A percentile compares a stretch with the other conserved stretches of the same genome.
Evolutionary conservation across 2,797 vertebrate species (phyloP).

Genomic region (Vireo griseus): DNA sequence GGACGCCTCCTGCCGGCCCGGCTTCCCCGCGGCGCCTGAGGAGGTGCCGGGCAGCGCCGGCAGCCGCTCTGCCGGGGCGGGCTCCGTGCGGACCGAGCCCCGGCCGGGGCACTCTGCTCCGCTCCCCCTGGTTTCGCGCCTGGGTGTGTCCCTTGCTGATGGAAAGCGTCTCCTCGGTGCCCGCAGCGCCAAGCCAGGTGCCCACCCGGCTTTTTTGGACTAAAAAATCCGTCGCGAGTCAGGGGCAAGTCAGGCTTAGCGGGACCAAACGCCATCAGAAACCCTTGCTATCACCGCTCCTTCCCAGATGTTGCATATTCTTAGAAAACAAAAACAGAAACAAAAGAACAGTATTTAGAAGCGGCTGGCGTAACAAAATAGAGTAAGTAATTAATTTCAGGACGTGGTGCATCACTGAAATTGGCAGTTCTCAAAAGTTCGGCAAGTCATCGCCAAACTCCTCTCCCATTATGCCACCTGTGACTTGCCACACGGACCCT

Average conservation of each 20-base stretch:
- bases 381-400: neutral
- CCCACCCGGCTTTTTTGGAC: neutral
- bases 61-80: too few relatives aligned
- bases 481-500: neutral
- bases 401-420: neutral
- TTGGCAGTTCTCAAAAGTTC: neutral
- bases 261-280: neutral
- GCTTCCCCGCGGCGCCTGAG: neutral
- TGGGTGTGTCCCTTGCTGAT: neutral
- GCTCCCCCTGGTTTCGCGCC: neutral
- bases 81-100: neutral
- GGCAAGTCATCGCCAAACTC: neutral
- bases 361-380: neutral
- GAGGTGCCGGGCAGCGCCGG: neutral
- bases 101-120: rapidly evolving
- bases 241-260: neutral
- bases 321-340: neutral
- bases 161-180: neutral
- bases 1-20: conserved; percentile 32
- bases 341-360: neutral
- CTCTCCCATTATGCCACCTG: rapidly evolving
- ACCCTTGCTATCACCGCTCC: neutral
- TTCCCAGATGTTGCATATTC: neutral
- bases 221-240: neutral
- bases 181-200: rapidly evolving